Conservation (phyloP, 1,140 invertebrate genomes). For the Halyomorpha halys region DNA sequence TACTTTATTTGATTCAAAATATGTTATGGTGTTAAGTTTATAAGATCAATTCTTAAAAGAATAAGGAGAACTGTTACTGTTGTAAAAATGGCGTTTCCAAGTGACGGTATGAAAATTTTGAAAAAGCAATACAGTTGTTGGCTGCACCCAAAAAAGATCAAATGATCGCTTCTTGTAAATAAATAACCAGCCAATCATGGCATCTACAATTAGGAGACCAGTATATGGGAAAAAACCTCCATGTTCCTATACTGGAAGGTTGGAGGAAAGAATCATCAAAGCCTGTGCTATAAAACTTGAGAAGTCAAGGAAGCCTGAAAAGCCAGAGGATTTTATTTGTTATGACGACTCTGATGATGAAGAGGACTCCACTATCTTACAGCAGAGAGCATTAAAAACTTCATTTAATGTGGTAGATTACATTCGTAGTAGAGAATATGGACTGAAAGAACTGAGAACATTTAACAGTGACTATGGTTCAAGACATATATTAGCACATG, state of each 20-base stretch:
- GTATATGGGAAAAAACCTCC: constrained; percentile 56
- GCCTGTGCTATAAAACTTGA: constrained; percentile 54
- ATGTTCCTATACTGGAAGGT: constrained; percentile 53
- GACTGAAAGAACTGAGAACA: constrained; percentile 55
- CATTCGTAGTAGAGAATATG: constrained; percentile 61
- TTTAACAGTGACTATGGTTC: constrained; percentile 69
- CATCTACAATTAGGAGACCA: constrained; percentile 45
- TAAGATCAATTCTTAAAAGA: too few relatives aligned
- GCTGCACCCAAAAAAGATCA: too few relatives aligned
- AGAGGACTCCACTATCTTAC: constrained; percentile 59
- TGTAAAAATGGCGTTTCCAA: too few relatives aligned
- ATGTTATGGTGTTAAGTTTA: too few relatives aligned
- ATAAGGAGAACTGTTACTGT: too few relatives aligned
- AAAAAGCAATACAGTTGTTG: too few relatives aligned
- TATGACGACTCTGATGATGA: constrained; percentile 79
- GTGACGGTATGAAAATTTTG: too few relatives aligned
- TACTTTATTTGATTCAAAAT: too few relatives aligned
- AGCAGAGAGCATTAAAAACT: constrained; percentile 60
- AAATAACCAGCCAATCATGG: constrained; percentile 35
- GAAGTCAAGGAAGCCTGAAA: constrained; percentile 63
- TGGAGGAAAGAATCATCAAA: constrained; percentile 59
- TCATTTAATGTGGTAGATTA: constrained; percentile 81
- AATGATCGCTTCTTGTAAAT: too few relatives aligned
- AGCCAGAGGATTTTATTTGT: constrained; percentile 77
- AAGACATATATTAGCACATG: constrained; percentile 74